phyloP scores from a whole-genome alignment of 2,888 invertebrate species.

The Drosophila recens region DNA sequence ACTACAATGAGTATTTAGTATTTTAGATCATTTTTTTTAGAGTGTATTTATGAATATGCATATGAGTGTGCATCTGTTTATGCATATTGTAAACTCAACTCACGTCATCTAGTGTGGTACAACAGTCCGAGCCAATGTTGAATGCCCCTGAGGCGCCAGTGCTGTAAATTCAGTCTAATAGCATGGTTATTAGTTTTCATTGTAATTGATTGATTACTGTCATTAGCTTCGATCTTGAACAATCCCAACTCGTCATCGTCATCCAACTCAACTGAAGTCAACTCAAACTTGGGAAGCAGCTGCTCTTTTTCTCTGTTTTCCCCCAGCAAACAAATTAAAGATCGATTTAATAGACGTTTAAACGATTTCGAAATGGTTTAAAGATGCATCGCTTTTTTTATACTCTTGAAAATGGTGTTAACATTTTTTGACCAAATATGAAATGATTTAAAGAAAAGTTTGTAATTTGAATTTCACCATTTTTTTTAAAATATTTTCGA shows the following conservation, averaged over 20 bases:
- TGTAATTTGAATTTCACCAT: too few relatives aligned
- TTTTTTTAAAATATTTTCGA: too few relatives aligned
- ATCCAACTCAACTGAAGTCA: neutral
- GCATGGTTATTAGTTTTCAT: constrained; percentile 72
- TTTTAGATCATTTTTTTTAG: neutral
- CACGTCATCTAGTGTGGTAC: too few relatives aligned
- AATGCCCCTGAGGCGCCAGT: constrained; percentile 50
- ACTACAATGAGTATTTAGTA: neutral
- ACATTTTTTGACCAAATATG: neutral
- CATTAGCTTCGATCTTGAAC: constrained; percentile 57
- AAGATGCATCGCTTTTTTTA: constrained; percentile 17
- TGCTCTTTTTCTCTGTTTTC: constrained; percentile 6
- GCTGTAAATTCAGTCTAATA: constrained; percentile 65
- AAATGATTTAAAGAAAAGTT: neutral
- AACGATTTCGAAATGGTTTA: constrained; percentile 38
- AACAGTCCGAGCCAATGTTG: constrained; percentile 13
- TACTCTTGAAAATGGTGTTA: neutral
- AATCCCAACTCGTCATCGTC: constrained; percentile 15
- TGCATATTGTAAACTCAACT: constrained; percentile 51
- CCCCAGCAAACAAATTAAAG: constrained; percentile 53
- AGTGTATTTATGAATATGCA: neutral
- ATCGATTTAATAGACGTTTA: constrained; percentile 53
- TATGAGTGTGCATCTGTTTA: constrained; percentile 3
- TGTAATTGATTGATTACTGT: constrained; percentile 75
- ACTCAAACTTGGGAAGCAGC: constrained; percentile 25